Conservation (phyloP, 23 tunicate species). For the Oikopleura dioica region DNA sequence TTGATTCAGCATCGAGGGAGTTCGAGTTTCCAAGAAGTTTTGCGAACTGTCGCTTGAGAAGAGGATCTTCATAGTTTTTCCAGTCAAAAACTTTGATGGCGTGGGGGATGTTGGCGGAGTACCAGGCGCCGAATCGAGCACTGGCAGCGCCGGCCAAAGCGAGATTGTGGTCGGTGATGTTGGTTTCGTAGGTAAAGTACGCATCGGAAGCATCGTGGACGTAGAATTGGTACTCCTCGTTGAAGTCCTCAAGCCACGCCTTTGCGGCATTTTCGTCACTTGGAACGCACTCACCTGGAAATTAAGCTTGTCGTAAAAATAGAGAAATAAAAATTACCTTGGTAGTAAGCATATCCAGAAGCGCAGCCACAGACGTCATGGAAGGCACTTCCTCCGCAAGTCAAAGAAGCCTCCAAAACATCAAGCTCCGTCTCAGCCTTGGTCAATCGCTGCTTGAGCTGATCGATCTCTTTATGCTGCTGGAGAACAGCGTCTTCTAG, state of each 20-base stretch:
- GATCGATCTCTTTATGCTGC: too few species aligned
- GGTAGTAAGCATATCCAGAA: not conserved
- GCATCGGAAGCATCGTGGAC: not conserved
- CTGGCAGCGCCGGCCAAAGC: too few species aligned
- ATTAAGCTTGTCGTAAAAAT: not conserved
- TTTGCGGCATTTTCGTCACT: not conserved
- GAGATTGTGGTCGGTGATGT: not conserved
- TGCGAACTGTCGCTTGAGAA: not conserved
- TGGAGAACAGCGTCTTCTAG: too few species aligned
- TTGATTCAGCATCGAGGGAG: not conserved
- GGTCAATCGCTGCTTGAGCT: too few species aligned
- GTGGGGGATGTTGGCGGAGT: not conserved
- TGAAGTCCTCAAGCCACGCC: not conserved
- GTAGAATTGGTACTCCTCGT: not conserved
- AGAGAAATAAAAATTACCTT: not conserved
- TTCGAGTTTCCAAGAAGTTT: not conserved
- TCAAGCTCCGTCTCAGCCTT: too few species aligned
- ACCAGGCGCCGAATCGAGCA: not conserved
- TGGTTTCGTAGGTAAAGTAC: not conserved
- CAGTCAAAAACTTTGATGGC: not conserved
- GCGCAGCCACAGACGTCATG: not conserved
- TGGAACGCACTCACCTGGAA: not conserved
- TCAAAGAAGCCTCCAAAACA: not conserved
- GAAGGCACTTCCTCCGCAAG: not conserved
- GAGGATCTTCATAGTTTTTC: not conserved